Percentiles rank a stretch among this genome's conserved stretches.
Evolutionary conservation across 2,113 vertebrate species (phyloP).

Genomic region (Rana temporaria): DNA sequence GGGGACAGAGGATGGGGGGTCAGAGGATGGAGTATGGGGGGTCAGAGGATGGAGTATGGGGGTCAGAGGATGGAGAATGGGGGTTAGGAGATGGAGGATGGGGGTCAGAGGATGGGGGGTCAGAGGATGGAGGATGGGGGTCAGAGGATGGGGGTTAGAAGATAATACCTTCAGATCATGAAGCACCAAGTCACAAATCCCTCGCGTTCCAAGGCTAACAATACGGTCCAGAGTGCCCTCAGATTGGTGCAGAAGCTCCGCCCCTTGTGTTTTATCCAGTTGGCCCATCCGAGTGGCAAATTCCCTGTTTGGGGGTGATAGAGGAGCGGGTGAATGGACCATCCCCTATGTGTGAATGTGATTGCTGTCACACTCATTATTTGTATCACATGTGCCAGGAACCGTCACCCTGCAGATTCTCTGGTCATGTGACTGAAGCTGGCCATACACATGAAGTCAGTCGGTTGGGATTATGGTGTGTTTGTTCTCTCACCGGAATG

Average conservation of each 20-base stretch:
- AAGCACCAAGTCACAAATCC: background rate
- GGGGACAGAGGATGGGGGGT: too few relatives aligned
- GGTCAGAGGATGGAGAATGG: too few relatives aligned
- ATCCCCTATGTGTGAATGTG: too few relatives aligned
- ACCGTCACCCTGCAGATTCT: too few relatives aligned
- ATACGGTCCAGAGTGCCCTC: slow-evolving; percentile 32
- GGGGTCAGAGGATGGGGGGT: background rate
- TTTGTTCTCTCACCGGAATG: slow-evolving; percentile 77
- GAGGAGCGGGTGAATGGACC: too few relatives aligned
- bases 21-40: too few relatives aligned
- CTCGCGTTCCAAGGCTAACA: background rate
- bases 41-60: too few relatives aligned
- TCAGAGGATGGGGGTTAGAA: background rate
- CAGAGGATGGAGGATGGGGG: too few relatives aligned
- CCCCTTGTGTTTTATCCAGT: background rate
- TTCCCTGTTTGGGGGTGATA: slow-evolving; percentile 2
- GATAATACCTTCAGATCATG: background rate
- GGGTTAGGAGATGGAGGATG: background rate
- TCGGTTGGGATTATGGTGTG: too few relatives aligned
- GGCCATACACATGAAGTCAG: background rate
- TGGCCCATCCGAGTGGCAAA: slow-evolving; percentile 27
- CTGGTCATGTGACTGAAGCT: background rate
- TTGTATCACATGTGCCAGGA: too few relatives aligned
- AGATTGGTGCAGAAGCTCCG: background rate
- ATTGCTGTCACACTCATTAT: too few relatives aligned